Percentiles rank a stretch among this genome's conserved stretches.
Conservation (phyloP, 2,113 vertebrate species). For the Guaruba guarouba region DNA sequence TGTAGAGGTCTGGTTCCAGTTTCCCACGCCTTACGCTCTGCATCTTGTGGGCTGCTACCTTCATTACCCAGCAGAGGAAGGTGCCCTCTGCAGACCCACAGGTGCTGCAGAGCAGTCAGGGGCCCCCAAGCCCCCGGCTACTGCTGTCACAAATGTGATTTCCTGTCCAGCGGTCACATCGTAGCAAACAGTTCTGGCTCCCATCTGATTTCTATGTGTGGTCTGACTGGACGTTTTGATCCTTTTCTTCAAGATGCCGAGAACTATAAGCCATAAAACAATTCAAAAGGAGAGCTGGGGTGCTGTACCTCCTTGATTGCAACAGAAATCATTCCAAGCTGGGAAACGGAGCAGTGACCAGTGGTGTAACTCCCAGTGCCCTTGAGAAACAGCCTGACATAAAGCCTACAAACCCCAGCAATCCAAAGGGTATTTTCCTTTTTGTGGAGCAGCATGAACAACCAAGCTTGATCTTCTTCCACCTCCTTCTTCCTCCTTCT, state of each 20-base stretch:
- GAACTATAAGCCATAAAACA: neutral
- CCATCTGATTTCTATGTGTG: neutral
- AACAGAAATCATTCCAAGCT: neutral
- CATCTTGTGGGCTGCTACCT: fast-evolving
- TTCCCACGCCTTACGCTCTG: neutral
- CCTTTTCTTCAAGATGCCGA: neutral
- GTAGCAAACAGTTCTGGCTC: fast-evolving
- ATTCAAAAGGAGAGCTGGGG: neutral
- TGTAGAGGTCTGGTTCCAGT: neutral
- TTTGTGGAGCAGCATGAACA: neutral
- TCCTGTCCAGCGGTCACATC: fast-evolving
- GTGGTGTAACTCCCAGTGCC: neutral
- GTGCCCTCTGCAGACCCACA: fast-evolving
- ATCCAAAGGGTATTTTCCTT: neutral
- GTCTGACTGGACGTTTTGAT: neutral
- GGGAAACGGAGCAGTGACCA: neutral
- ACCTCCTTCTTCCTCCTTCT: neutral
- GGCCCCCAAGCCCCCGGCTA: fast-evolving
- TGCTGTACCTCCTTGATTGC: neutral
- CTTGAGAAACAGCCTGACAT: neutral
- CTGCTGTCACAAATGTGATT: fast-evolving
- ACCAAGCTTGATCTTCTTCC: neutral
- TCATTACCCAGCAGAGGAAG: neutral
- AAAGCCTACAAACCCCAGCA: neutral
- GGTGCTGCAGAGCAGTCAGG: neutral